These are phyloP conservation scores for Sebastiscus albofasciatus DNA, from an alignment of 2,797 vertebrate species.

Conservation along the genomic window DNA sequence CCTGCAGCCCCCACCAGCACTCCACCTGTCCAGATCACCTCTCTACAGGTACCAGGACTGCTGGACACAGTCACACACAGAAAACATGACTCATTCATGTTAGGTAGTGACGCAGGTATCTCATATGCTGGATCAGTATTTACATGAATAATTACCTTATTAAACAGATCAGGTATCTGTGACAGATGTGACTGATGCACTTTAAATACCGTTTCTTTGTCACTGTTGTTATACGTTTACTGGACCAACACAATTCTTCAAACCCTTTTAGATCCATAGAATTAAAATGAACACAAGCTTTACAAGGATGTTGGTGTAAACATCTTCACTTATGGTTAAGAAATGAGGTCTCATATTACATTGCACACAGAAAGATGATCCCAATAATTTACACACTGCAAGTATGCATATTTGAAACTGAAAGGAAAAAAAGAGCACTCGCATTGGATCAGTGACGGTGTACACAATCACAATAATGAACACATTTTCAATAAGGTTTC, in stretches of 20 bases:
- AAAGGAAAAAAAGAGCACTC: not conserved
- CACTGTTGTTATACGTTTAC: not conserved
- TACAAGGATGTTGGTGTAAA: not conserved
- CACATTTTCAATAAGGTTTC: not conserved
- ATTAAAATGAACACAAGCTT: not conserved
- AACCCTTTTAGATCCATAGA: not conserved
- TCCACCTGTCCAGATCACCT: constrained; percentile 90
- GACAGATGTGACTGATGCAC: not conserved
- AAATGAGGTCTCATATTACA: not conserved
- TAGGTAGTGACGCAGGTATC: not conserved
- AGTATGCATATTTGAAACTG: no score
- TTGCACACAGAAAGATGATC: not conserved
- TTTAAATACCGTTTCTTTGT: not conserved
- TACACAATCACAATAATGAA: not conserved
- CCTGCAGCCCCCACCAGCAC: constrained; percentile 90
- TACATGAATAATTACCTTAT: not conserved
- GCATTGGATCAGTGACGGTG: not conserved
- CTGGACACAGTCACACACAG: not conserved
- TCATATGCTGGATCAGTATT: not conserved
- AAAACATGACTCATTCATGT: constrained; percentile 4
- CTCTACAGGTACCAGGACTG: constrained; percentile 85
- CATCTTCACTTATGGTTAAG: not conserved
- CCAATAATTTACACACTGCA: not conserved
- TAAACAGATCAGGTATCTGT: not conserved
- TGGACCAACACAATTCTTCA: not conserved